phyloP scores from a whole-genome alignment of 1,140 invertebrate species.

The Cydia pomonella region DNA sequence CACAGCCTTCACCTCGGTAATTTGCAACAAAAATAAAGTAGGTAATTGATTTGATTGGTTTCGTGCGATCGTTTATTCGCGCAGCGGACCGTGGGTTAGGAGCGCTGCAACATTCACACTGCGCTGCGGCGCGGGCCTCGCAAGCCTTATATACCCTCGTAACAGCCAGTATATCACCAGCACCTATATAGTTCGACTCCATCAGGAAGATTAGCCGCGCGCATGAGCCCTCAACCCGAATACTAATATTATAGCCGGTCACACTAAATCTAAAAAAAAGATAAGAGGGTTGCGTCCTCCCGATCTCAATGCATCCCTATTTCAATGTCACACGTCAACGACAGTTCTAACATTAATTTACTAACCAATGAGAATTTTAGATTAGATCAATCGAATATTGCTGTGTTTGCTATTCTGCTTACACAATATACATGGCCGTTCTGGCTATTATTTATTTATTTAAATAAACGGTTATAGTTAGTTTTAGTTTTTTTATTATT shows the following conservation, averaged over 20 bases:
- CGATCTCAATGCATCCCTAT: too few species aligned
- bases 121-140: conserved; percentile 44
- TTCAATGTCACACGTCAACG: too few species aligned
- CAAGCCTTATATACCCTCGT: conserved; percentile 63
- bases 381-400: too few species aligned
- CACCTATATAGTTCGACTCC: conserved; percentile 39
- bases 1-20: conserved; percentile 30
- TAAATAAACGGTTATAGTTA: too few species aligned
- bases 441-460: too few species aligned
- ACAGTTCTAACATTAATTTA: too few species aligned
- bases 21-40: conserved; percentile 13
- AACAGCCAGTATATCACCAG: conserved; percentile 49
- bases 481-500: too few species aligned
- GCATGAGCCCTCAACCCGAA: conserved; percentile 48
- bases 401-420: too few species aligned
- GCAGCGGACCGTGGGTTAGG: not conserved
- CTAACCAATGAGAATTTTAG: too few species aligned
- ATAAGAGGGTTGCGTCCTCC: too few species aligned
- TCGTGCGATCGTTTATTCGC: conserved; percentile 19
- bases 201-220: conserved; percentile 59
- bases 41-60: conserved; percentile 20
- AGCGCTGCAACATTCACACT: conserved; percentile 10
- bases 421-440: too few species aligned
- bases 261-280: conserved; percentile 36
- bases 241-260: conserved; percentile 35